Base-by-base conservation (phyloP, 2,113 vertebrate species). In the Scatophagus argus region DNA sequence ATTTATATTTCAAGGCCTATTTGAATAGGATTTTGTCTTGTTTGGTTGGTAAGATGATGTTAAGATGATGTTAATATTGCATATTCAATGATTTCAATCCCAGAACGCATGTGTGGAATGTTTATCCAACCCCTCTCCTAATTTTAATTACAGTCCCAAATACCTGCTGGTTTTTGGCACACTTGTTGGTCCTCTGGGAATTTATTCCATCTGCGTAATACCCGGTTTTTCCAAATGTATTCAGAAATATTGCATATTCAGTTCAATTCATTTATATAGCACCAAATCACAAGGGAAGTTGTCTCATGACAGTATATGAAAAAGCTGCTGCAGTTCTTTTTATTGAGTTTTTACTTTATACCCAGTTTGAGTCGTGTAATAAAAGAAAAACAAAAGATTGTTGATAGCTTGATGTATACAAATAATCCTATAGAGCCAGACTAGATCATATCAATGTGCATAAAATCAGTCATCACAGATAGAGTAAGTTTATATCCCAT, bases 141-240 rank as follows among this genome's bases (percentile, higher is more conserved):
- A 32, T 41, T 19, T 64, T 79, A 79, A 79, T 79, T 72, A 79
- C 41, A 25, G 34, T 32, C 25, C 25, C 41, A 61, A 54, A 59
- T 65, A 38, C 70, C 78, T 81, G 78, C 78, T 74, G 70, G 8
- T 38, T 59, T 59, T 59, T 64, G 67, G 62, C 54, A 59, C 69
- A 80, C 62, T 65, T 65, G 41, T 23, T 12, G 2, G 36, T 54
- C 62, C 44, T 67, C 43, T n/a, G 70, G 60, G 78, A 52, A 25
- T 72, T 25, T 19, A 14, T 59, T 65, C 51, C 43, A 58, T 59
- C 52, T 65, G 77, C 36, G 65, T 59, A 55, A 68, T 59, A 60
- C 36, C 55, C 2, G 2, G 9, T 54, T 38, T 36, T 47, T 63
- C 47, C 12, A 31, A 56, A 56, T 31, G 2, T 70, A 78, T 71